phyloP scores from a whole-genome alignment of 2,888 invertebrate genomes.

The Venusia cambrica region DNA sequence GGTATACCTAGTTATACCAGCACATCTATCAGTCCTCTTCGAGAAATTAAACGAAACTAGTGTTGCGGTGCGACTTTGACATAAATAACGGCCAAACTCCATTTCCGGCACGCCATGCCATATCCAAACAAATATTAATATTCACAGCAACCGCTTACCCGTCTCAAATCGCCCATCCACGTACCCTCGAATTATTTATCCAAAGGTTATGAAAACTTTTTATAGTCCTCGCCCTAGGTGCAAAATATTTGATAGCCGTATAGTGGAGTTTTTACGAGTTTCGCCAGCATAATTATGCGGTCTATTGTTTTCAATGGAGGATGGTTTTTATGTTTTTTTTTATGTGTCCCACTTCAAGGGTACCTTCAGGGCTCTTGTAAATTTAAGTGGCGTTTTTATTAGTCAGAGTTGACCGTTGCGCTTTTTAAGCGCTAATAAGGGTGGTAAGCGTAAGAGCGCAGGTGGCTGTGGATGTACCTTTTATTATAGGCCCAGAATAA shows the following conservation, averaged over 20 bases:
- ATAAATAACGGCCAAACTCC: no score
- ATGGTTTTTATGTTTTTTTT: slow-evolving; percentile 38
- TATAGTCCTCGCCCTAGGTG: slow-evolving; percentile 42
- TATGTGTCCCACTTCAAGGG: slow-evolving; percentile 38
- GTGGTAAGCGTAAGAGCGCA: no score
- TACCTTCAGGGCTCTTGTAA: slow-evolving; percentile 28
- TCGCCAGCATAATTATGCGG: slow-evolving; percentile 55
- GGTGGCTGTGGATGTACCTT: no score
- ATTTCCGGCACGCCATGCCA: slow-evolving; percentile 2
- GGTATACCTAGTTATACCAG: no score
- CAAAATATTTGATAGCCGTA: slow-evolving; percentile 67
- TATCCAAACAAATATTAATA: slow-evolving; percentile 11
- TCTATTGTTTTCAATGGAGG: slow-evolving; percentile 53
- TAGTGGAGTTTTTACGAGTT: slow-evolving; percentile 54
- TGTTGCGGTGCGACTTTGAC: no score
- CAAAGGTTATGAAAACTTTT: slow-evolving; percentile 31
- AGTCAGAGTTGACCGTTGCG: slow-evolving; percentile 16
- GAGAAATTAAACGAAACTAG: no score
- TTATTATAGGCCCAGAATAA: no score
- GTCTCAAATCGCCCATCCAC: slow-evolving; percentile 18
- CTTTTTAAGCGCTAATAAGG: slow-evolving; percentile 10
- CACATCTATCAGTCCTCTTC: no score
- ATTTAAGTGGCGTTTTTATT: slow-evolving; percentile 27
- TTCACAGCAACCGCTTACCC: slow-evolving; percentile 16
- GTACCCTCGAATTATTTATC: slow-evolving; percentile 29